These are phyloP conservation scores for Porites lobata DNA, from an alignment of 92 coral and sea anemone species.

Conservation along the genomic window DNA sequence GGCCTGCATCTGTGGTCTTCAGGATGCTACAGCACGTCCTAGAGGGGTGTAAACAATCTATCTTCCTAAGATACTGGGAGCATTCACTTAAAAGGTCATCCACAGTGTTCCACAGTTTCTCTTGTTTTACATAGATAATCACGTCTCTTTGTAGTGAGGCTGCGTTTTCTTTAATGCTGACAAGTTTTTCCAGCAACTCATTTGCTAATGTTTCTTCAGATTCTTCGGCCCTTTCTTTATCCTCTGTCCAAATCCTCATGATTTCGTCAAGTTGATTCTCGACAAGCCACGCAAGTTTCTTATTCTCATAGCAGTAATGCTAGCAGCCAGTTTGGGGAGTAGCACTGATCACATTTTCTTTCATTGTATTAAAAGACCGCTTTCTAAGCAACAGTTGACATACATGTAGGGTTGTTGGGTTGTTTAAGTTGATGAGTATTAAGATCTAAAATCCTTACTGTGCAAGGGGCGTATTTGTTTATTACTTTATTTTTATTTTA, in stretches of 20 bases:
- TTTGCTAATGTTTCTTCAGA: slow-evolving; percentile 43
- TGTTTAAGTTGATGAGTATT: too few species aligned
- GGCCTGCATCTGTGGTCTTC: slow-evolving; percentile 18
- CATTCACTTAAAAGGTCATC: slow-evolving; percentile 42
- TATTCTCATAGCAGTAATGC: slow-evolving; percentile 44
- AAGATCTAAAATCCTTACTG: too few species aligned
- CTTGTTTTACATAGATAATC: slow-evolving; percentile 34
- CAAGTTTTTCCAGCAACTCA: slow-evolving; percentile 40
- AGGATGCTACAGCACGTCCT: slow-evolving; percentile 40
- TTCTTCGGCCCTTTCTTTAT: slow-evolving; percentile 26
- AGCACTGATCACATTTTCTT: slow-evolving; percentile 47
- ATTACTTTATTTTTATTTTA: too few species aligned
- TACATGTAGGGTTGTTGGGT: too few species aligned
- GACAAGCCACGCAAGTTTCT: slow-evolving; percentile 57
- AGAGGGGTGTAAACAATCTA: slow-evolving; percentile 14
- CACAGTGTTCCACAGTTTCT: slow-evolving; percentile 51
- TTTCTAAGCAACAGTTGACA: too few species aligned
- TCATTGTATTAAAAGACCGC: too few species aligned
- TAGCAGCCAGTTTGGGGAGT: slow-evolving; percentile 60
- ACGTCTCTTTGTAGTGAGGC: slow-evolving; percentile 37
- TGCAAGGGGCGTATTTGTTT: too few species aligned
- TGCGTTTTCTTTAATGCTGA: slow-evolving; percentile 41
- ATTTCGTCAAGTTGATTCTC: slow-evolving; percentile 50
- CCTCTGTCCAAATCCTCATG: slow-evolving; percentile 44
- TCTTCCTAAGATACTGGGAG: slow-evolving; percentile 2